Evolutionary conservation across 2,888 invertebrate genomes (phyloP).

Genomic region (Diogma glabrata): DNA sequence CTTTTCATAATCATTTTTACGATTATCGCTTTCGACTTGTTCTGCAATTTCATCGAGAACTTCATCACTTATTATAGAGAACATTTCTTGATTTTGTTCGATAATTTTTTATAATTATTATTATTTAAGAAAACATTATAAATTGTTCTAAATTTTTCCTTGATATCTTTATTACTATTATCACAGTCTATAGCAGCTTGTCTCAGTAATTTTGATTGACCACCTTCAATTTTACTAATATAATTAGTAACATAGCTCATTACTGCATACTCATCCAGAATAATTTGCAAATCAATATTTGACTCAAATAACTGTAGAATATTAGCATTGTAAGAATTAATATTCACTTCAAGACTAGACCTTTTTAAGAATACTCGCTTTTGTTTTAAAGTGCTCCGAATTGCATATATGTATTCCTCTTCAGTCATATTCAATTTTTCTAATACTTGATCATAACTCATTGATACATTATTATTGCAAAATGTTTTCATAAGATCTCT

Average conservation of each 20-base stretch:
- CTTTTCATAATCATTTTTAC: background rate
- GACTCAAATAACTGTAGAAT: no score
- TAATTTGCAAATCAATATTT: background rate
- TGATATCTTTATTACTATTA: conserved; percentile 16
- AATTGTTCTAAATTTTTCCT: conserved; percentile 19
- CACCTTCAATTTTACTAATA: conserved; percentile 22
- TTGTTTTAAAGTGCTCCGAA: no score
- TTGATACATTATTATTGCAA: no score
- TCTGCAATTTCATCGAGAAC: background rate
- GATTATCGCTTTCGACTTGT: background rate
- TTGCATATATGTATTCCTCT: no score
- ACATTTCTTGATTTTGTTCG: background rate
- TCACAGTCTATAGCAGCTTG: conserved; percentile 18
- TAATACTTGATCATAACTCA: no score
- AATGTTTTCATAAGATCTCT: no score
- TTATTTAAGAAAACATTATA: conserved; percentile 17
- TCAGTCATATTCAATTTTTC: no score
- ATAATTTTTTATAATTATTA: background rate
- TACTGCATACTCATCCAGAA: conserved; percentile 6
- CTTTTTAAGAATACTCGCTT: no score
- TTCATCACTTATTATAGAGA: background rate
- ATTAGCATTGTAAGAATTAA: no score
- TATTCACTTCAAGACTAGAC: no score
- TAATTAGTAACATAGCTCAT: conserved; percentile 23
- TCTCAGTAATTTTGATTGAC: conserved; percentile 21